A percentile compares a stretch with the other conserved stretches of the same genome.
These are phyloP conservation scores for Argentina silus DNA, from an alignment of 2,797 vertebrate species.

Conservation along the genomic window DNA sequence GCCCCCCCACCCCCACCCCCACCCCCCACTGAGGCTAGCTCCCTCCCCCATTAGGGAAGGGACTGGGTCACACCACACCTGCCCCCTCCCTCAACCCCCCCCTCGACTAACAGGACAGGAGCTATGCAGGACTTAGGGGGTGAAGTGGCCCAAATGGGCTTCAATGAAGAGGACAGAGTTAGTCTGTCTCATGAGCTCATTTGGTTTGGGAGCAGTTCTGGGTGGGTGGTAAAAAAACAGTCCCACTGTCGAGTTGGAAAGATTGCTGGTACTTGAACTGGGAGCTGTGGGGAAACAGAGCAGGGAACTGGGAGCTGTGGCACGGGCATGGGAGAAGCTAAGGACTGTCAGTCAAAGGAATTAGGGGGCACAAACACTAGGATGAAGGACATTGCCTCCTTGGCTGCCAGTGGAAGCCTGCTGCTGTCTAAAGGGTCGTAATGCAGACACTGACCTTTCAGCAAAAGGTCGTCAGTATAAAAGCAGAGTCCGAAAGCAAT, in stretches of 20 bases:
- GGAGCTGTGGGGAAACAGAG: not conserved
- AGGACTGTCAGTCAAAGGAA: not conserved
- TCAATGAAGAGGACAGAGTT: not conserved
- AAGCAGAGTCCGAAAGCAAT: conserved; percentile 10
- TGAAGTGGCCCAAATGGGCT: not conserved
- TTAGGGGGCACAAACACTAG: conserved; percentile 10
- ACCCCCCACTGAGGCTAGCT: not conserved
- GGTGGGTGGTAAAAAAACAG: not conserved
- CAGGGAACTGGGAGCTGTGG: not conserved
- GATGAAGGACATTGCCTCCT: conserved; percentile 19
- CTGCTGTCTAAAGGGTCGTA: not conserved
- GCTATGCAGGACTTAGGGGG: not conserved
- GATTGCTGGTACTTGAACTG: too few species aligned
- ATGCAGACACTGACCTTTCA: conserved; percentile 10
- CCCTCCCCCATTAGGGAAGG: conserved; percentile 6
- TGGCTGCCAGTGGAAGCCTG: conserved; percentile 15
- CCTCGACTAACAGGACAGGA: conserved; percentile 9
- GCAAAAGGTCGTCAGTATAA: conserved; percentile 2
- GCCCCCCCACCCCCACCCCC: not conserved
- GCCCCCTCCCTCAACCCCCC: not conserved
- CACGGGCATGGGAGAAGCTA: not conserved
- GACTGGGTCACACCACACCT: conserved; percentile 1
- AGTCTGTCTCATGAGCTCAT: not conserved
- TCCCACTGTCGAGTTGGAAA: too few species aligned
- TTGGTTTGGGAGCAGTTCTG: not conserved